Evolutionary conservation across 2,888 invertebrate species (phyloP).

Genomic region (Chesias legatella): DNA sequence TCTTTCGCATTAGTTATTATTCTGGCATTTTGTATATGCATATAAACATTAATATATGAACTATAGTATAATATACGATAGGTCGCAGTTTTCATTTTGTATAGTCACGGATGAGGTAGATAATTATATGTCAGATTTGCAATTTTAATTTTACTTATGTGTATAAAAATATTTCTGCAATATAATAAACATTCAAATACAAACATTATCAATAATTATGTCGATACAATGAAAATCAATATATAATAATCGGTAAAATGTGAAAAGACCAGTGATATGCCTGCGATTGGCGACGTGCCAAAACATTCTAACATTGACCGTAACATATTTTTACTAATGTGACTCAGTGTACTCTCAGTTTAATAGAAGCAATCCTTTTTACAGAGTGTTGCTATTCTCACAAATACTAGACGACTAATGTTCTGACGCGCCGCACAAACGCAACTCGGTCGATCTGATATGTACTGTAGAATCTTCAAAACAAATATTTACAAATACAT

Average conservation of each 20-base stretch:
- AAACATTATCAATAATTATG: constrained; percentile 75
- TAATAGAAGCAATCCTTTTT: too few relatives aligned
- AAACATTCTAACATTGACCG: constrained; percentile 1
- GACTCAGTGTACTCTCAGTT: too few relatives aligned
- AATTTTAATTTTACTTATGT: constrained; percentile 61
- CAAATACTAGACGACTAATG: constrained; percentile 33
- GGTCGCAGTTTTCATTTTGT: constrained; percentile 7
- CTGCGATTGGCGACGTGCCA: constrained; percentile 25
- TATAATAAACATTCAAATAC: constrained; percentile 78
- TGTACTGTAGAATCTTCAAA: constrained; percentile 48
- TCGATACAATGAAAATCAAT: constrained; percentile 53
- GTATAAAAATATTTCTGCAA: constrained; percentile 80
- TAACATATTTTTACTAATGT: neutral
- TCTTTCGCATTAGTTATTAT: constrained; percentile 33
- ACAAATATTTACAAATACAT: constrained; percentile 59
- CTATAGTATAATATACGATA: constrained; percentile 1
- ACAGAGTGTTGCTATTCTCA: too few relatives aligned
- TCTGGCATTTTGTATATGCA: constrained; percentile 14
- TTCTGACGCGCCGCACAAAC: constrained; percentile 42
- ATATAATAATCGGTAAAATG: constrained; percentile 40
- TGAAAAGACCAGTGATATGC: constrained; percentile 49
- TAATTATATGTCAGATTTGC: constrained; percentile 50
- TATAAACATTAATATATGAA: constrained; percentile 12
- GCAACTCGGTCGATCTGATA: constrained; percentile 47
- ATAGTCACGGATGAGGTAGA: constrained; percentile 72